These are phyloP conservation scores for Mayetiola destructor DNA, from an alignment of 2,888 invertebrate genomes.

Conservation along the genomic window DNA sequence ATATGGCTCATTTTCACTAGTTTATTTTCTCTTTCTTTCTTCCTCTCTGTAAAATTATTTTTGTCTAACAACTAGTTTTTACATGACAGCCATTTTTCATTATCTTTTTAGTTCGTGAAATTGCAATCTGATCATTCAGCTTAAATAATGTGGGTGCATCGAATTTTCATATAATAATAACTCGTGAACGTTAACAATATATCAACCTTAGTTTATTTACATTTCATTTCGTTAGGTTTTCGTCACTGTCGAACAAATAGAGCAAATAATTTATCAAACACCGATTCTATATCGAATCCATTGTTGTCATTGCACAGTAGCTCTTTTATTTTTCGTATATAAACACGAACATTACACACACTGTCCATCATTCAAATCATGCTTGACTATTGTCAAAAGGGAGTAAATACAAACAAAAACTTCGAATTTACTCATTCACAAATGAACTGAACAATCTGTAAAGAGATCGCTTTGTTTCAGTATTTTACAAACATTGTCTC, in stretches of 20 bases:
- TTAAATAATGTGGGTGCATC: no score
- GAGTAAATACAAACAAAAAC: neutral
- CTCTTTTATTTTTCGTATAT: neutral
- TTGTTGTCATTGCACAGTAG: neutral
- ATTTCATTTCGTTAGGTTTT: constrained; percentile 36
- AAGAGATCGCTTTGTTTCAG: constrained; percentile 1
- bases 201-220: constrained; percentile 14
- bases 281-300: constrained; percentile 15
- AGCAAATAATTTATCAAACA: constrained; percentile 38
- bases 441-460: constrained; percentile 3
- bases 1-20: no score
- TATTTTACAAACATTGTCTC: neutral
- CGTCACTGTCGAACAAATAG: constrained; percentile 32
- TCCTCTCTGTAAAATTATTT: neutral
- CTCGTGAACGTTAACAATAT: neutral
- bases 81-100: neutral
- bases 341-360: neutral
- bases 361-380: neutral
- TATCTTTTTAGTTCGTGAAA: neutral
- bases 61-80: neutral
- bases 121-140: neutral
- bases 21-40: neutral
- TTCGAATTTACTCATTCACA: neutral
- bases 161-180: neutral
- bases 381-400: neutral